Conservation (phyloP, 2,888 invertebrate genomes). For the Cataglyphis rosenhaueri region DNA sequence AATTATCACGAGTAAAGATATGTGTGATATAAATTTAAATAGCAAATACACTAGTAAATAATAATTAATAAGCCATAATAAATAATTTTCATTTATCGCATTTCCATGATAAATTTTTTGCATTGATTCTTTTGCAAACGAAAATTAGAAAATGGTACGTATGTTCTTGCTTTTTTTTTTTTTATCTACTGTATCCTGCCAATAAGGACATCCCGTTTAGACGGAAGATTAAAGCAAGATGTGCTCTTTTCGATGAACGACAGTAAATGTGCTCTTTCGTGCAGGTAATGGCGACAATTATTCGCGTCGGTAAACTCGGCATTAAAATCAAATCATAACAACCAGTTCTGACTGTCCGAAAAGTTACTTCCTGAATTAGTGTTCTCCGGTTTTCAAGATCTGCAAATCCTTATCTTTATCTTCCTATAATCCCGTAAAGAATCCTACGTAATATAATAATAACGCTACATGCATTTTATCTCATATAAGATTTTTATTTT, state of each 20-base stretch:
- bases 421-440: background rate
- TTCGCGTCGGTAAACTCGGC: slow-evolving; percentile 78
- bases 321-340: slow-evolving; percentile 81
- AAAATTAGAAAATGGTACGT: slow-evolving; percentile 47
- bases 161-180: slow-evolving; percentile 3
- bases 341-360: slow-evolving; percentile 42
- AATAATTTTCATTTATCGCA: background rate
- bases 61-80: background rate
- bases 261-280: slow-evolving; percentile 81
- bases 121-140: slow-evolving; percentile 63
- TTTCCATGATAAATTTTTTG: background rate
- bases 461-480: background rate
- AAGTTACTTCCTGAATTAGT: slow-evolving; percentile 36
- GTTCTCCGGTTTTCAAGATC: slow-evolving; percentile 23
- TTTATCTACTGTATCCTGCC: slow-evolving; percentile 1
- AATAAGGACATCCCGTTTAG: slow-evolving; percentile 78
- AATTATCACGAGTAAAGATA: background rate
- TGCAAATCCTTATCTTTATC: slow-evolving; percentile 26
- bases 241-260: slow-evolving; percentile 66
- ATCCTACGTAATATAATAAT: background rate
- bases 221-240: slow-evolving; percentile 76
- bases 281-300: slow-evolving; percentile 83
- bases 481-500: background rate
- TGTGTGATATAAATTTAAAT: background rate
- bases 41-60: background rate